phyloP scores from a whole-genome alignment of 2,113 vertebrate species.

The Salvelinus namaycush region DNA sequence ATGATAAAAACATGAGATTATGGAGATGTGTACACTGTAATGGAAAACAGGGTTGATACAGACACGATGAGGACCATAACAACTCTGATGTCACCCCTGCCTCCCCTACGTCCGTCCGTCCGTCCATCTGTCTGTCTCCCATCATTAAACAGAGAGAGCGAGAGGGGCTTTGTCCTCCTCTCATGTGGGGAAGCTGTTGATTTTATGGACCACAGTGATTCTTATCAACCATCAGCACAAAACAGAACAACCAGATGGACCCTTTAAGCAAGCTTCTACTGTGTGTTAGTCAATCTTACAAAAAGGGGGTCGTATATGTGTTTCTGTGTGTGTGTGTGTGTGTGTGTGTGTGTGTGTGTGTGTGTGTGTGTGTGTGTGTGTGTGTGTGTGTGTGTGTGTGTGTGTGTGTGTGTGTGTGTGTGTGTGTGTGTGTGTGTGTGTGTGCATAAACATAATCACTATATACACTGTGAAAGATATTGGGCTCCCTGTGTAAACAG shows the following conservation, averaged over 20 bases:
- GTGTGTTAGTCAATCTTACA: background rate
- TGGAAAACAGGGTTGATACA: background rate
- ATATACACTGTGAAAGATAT: too few relatives aligned
- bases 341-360: background rate
- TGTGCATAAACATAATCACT: too few relatives aligned
- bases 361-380: background rate
- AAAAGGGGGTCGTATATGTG: background rate
- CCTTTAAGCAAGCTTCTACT: background rate
- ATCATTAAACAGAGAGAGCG: background rate
- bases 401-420: background rate
- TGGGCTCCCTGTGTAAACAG: too few relatives aligned
- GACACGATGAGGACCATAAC: background rate
- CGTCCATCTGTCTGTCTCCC: background rate
- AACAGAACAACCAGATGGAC: slow-evolving; percentile 41
- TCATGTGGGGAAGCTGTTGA: slow-evolving; percentile 24
- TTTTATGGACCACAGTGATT: slow-evolving; percentile 34
- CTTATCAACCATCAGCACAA: slow-evolving; percentile 45
- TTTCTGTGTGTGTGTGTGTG: background rate
- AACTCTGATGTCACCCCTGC: background rate
- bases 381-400: background rate
- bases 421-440: too few relatives aligned
- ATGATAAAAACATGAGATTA: too few relatives aligned
- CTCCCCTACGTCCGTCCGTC: background rate
- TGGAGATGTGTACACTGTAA: too few relatives aligned
- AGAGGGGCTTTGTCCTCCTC: background rate